phyloP scores from a whole-genome alignment of 2,113 vertebrate genomes.

The Numida meleagris region DNA sequence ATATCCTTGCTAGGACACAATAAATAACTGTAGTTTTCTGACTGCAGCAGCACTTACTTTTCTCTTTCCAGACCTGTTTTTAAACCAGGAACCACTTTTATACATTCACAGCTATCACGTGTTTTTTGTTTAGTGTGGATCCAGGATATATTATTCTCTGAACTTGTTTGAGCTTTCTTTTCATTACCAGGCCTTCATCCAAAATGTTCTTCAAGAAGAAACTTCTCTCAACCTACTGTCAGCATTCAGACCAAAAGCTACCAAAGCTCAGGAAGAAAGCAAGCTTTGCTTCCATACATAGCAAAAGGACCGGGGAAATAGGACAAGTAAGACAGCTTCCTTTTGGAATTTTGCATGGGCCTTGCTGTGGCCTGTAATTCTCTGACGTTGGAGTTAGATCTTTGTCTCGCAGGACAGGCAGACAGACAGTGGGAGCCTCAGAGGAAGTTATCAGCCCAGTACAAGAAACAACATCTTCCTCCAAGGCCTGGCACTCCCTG shows the following conservation, averaged over 20 bases:
- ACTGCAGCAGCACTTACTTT: background rate
- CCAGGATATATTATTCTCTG: background rate
- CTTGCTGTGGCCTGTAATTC: background rate
- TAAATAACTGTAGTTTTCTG: background rate
- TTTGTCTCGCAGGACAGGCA: background rate
- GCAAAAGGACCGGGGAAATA: background rate
- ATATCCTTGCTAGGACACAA: background rate
- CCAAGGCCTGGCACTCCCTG: background rate
- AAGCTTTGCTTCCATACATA: background rate
- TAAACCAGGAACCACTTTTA: background rate
- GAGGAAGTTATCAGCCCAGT: background rate
- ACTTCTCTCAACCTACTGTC: background rate
- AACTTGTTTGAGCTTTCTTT: background rate
- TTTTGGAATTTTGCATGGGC: background rate
- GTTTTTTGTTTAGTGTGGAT: background rate
- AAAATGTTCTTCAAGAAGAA: background rate
- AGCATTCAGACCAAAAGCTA: background rate
- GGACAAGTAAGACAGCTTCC: background rate
- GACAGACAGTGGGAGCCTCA: background rate
- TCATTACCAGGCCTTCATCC: background rate
- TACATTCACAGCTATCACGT: background rate
- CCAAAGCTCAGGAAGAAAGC: background rate
- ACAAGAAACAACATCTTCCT: background rate
- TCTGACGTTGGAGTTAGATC: background rate
- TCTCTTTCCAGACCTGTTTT: background rate